Conservation (phyloP, 2,113 vertebrate genomes). For the Oxyura jamaicensis region DNA sequence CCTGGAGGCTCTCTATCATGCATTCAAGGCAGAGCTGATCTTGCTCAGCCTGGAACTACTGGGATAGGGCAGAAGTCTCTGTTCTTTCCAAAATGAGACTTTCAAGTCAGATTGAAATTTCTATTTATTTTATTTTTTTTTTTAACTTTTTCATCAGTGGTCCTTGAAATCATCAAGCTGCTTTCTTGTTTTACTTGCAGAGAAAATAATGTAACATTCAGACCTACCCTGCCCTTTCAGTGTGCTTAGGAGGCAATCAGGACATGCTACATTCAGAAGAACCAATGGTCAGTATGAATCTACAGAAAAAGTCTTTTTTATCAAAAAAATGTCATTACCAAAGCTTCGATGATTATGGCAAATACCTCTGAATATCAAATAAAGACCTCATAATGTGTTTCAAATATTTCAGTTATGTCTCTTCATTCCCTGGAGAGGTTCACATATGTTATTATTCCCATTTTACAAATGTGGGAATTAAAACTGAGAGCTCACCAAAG, state of each 20-base stretch:
- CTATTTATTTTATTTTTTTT: not conserved
- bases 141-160: not conserved
- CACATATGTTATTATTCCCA: not conserved
- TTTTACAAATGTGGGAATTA: not conserved
- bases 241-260: not conserved
- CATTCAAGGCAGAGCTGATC: not conserved
- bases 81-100: not conserved
- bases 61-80: not conserved
- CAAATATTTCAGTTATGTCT: slow-evolving; percentile 9
- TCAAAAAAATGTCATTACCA: not conserved
- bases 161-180: not conserved
- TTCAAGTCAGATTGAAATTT: not conserved
- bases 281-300: not conserved
- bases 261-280: not conserved
- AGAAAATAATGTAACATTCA: not conserved
- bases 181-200: not conserved
- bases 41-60: not conserved
- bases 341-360: not conserved
- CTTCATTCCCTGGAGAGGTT: not conserved
- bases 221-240: not conserved
- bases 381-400: not conserved
- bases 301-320: not conserved
- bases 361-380: not conserved
- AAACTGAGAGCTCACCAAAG: not conserved
- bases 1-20: not conserved